A percentile compares a stretch with the other conserved stretches of the same genome.
phyloP scores from a whole-genome alignment of 2,113 vertebrate species.

The Zeus faber region DNA sequence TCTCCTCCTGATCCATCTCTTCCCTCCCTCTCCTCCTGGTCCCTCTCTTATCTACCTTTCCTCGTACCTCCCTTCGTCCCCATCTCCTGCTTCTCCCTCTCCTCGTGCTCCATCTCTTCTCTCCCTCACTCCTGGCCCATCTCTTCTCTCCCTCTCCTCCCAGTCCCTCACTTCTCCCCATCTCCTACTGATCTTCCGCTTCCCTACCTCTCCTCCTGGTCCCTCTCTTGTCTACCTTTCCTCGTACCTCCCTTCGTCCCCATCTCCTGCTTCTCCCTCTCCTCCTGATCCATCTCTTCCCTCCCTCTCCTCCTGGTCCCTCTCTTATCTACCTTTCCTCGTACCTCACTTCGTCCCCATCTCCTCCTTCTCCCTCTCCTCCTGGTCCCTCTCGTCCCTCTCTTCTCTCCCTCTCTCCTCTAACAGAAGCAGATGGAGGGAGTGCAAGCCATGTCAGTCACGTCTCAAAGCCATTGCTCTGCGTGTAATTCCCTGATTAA shows the following conservation, averaged over 20 bases:
- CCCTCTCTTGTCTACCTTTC: not conserved
- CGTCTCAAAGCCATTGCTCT: constrained; percentile 41
- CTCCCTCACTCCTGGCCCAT: not conserved
- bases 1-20: too few relatives aligned
- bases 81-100: too few relatives aligned
- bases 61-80: too few relatives aligned
- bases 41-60: too few relatives aligned
- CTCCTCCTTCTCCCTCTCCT: constrained; percentile 25
- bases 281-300: not conserved
- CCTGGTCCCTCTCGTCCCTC: constrained; percentile 21
- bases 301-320: too few relatives aligned
- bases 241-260: not conserved
- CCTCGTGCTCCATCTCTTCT: not conserved
- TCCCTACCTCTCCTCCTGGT: not conserved
- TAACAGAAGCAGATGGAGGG: constrained; percentile 41
- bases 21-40: too few relatives aligned
- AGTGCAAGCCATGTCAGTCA: constrained; percentile 51
- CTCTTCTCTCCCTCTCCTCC: not conserved
- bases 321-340: too few relatives aligned
- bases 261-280: too few relatives aligned
- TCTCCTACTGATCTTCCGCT: too few relatives aligned
- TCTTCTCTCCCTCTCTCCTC: constrained; percentile 21
- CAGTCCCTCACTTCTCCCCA: not conserved
- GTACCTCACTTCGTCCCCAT: constrained; percentile 6
- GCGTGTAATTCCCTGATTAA: constrained; percentile 52